Percentiles rank a stretch among this genome's conserved stretches.
These are phyloP conservation scores for Fregata magnificens DNA, from an alignment of 2,113 vertebrate genomes.

Conservation along the genomic window DNA sequence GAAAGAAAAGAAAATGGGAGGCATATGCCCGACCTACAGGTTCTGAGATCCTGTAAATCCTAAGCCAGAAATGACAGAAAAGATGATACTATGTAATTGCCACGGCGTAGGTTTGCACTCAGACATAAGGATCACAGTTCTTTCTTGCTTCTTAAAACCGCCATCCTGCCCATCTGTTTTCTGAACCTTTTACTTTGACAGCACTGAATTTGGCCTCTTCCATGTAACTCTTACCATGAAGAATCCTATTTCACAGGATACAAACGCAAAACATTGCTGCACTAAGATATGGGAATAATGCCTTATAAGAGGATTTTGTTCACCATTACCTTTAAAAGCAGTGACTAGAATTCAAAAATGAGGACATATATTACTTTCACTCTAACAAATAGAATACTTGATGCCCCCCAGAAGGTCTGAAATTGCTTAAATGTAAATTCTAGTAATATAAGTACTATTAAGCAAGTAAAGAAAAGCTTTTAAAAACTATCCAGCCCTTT, in stretches of 20 bases:
- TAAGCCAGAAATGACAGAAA: background rate
- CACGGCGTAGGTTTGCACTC: background rate
- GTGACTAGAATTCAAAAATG: background rate
- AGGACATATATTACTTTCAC: background rate
- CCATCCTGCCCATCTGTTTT: conserved; percentile 38
- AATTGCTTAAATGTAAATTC: background rate
- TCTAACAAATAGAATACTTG: background rate
- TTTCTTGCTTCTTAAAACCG: background rate
- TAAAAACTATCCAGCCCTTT: background rate
- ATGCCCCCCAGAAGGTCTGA: background rate
- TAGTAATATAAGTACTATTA: background rate
- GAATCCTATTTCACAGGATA: background rate
- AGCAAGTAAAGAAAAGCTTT: background rate
- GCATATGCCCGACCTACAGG: background rate
- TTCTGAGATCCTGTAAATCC: background rate
- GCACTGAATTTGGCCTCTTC: background rate
- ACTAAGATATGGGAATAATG: background rate
- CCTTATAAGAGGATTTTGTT: background rate
- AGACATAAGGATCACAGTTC: conserved; percentile 13
- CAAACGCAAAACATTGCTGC: background rate
- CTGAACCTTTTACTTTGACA: conserved; percentile 3
- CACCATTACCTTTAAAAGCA: background rate
- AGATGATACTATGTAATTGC: background rate
- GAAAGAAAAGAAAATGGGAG: background rate
- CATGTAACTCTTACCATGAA: background rate